Evolutionary conservation across 2,797 vertebrate genomes (phyloP).

Genomic region (Chanos chanos): DNA sequence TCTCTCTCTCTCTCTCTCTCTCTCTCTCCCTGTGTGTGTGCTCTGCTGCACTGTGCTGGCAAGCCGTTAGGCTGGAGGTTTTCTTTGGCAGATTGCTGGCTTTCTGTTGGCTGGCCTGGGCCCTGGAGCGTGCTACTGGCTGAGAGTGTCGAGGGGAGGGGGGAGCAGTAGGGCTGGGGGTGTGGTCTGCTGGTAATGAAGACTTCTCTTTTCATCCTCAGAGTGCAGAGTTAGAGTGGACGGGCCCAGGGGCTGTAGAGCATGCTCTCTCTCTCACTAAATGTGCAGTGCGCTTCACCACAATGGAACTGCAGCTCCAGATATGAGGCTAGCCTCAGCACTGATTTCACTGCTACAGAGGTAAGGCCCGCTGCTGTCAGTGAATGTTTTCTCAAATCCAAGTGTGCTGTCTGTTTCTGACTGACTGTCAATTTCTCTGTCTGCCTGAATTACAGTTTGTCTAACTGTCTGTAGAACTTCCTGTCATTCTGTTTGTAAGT

Average conservation of each 20-base stretch:
- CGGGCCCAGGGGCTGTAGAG: constrained; percentile 72
- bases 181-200: constrained; percentile 88
- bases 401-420: constrained; percentile 9
- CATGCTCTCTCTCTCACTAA: constrained; percentile 56
- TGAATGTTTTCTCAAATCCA: constrained; percentile 11
- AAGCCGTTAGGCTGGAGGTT: constrained; percentile 65
- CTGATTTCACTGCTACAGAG: constrained; percentile 64
- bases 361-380: constrained; percentile 68
- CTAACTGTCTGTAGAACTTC: constrained; percentile 14
- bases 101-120: constrained; percentile 66
- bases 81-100: constrained; percentile 71
- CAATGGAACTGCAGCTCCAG: constrained; percentile 53
- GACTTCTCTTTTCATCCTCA: constrained; percentile 90
- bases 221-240: constrained; percentile 80
- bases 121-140: constrained; percentile 84
- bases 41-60: constrained; percentile 55
- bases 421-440: constrained; percentile 18
- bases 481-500: constrained; percentile 5
- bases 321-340: constrained; percentile 68
- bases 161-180: constrained; percentile 56
- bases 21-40: constrained; percentile 1
- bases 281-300: no score
- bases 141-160: constrained; percentile 57
- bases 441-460: constrained; percentile 18
- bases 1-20: constrained; percentile 18